These are phyloP conservation scores for Drosophila crucigera DNA, from an alignment of 2,888 invertebrate genomes.

Conservation along the genomic window DNA sequence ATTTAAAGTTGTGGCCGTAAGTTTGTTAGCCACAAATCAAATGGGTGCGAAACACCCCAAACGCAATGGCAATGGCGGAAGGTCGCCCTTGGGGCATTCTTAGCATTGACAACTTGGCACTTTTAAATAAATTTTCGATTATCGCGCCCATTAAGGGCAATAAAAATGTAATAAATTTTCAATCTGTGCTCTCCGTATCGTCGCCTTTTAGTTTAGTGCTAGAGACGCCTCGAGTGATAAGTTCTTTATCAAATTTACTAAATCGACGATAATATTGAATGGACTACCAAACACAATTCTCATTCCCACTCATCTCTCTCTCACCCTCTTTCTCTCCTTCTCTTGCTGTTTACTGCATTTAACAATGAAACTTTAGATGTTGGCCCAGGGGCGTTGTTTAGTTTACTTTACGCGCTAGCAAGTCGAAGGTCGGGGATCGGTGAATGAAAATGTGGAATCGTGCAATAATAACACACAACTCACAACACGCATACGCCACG, in stretches of 20 bases:
- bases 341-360: constrained; percentile 49
- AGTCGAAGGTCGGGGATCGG: neutral
- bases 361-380: constrained; percentile 59
- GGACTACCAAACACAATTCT: constrained; percentile 33
- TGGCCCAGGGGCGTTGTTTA: constrained; percentile 54
- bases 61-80: constrained; percentile 14
- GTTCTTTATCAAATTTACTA: constrained; percentile 74
- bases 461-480: constrained; percentile 55
- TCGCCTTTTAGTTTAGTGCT: constrained; percentile 50
- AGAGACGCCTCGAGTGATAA: constrained; percentile 47
- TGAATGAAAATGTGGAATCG: constrained; percentile 6
- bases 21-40: constrained; percentile 60
- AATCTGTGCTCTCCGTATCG: constrained; percentile 55
- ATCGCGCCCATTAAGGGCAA: constrained; percentile 81
- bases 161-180: constrained; percentile 82
- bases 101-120: constrained; percentile 65
- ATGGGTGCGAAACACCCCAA: constrained; percentile 12
- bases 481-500: constrained; percentile 61
- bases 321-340: neutral
- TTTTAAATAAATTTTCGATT: constrained; percentile 82
- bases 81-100: constrained; percentile 40
- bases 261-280: constrained; percentile 77
- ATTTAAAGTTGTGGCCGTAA: constrained; percentile 9
- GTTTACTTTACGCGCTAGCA: constrained; percentile 29
- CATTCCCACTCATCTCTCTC: neutral